Evolutionary conservation across 2,797 vertebrate species (phyloP).

Genomic region (Brachyrhaphis roseni): DNA sequence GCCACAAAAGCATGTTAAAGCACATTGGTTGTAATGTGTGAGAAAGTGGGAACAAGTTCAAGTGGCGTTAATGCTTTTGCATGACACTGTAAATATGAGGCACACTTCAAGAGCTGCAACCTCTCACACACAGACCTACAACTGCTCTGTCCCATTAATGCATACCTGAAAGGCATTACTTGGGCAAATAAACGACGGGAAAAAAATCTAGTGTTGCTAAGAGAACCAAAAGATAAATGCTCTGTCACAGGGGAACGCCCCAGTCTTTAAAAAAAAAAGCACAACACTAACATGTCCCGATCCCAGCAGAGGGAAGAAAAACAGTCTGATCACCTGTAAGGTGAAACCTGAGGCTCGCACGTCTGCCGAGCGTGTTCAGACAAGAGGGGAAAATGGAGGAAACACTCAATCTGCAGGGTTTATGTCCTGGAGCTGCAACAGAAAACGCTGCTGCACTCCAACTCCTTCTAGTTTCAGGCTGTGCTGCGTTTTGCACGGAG

Average conservation of each 20-base stretch:
- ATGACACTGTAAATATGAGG: background rate
- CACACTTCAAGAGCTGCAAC: constrained; percentile 10
- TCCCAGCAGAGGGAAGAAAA: constrained; percentile 13
- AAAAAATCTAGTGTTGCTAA: constrained; percentile 3
- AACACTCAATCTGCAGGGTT: constrained; percentile 29
- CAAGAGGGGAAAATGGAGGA: constrained; percentile 46
- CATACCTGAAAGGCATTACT: background rate
- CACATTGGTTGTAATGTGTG: background rate
- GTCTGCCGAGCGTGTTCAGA: constrained; percentile 60
- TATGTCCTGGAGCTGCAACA: constrained; percentile 19
- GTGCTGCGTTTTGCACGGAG: background rate
- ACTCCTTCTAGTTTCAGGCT: constrained; percentile 16
- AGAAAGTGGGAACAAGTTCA: background rate
- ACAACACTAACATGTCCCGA: constrained; percentile 23
- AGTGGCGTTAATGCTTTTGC: background rate
- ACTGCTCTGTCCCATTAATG: constrained; percentile 5
- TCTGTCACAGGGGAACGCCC: constrained; percentile 9
- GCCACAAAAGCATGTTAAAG: background rate
- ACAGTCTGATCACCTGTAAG: constrained; percentile 56
- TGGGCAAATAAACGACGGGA: constrained; percentile 7
- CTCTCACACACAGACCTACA: constrained; percentile 11
- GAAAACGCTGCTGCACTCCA: constrained; percentile 4
- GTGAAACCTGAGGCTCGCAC: constrained; percentile 55
- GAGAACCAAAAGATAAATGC: constrained; percentile 14
- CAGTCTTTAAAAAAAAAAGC: constrained; percentile 9